Percentiles rank a stretch among this genome's conserved stretches.
Evolutionary conservation across 2,113 vertebrate genomes (phyloP).

Genomic region (Pluvialis apricaria): DNA sequence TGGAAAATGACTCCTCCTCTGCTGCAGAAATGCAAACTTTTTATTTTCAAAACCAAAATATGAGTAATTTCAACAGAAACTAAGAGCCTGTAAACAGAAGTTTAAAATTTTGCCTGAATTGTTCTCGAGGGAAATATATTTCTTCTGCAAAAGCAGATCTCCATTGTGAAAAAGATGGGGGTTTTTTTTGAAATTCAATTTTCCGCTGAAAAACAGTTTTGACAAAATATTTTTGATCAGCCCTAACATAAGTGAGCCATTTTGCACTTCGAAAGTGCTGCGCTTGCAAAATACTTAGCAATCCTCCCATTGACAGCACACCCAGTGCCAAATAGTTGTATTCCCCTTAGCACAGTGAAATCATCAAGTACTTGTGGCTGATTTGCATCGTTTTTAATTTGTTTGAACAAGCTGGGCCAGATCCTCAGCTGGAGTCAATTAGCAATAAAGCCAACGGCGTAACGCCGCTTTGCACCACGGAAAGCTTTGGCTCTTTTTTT

Average conservation of each 20-base stretch:
- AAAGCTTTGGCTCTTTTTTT: not conserved
- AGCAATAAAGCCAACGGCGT: not conserved
- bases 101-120: not conserved
- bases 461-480: not conserved
- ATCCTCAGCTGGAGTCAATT: slow-evolving; percentile 38
- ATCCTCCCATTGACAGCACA: not conserved
- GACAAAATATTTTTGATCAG: not conserved
- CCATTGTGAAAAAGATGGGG: not conserved
- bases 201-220: not conserved
- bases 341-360: slow-evolving; percentile 46
- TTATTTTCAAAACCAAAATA: not conserved
- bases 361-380: slow-evolving; percentile 38
- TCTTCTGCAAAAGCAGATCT: not conserved
- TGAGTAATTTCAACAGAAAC: not conserved
- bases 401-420: slow-evolving; percentile 44
- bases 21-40: not conserved
- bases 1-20: slow-evolving; percentile 42
- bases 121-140: not conserved
- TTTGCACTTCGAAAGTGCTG: not conserved
- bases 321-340: slow-evolving; percentile 26
- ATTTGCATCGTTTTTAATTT: slow-evolving; percentile 52
- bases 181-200: not conserved
- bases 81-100: not conserved
- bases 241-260: not conserved
- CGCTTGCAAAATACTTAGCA: not conserved